Evolutionary conservation across 1,140 invertebrate genomes (phyloP).

Genomic region (Aphis gossypii): DNA sequence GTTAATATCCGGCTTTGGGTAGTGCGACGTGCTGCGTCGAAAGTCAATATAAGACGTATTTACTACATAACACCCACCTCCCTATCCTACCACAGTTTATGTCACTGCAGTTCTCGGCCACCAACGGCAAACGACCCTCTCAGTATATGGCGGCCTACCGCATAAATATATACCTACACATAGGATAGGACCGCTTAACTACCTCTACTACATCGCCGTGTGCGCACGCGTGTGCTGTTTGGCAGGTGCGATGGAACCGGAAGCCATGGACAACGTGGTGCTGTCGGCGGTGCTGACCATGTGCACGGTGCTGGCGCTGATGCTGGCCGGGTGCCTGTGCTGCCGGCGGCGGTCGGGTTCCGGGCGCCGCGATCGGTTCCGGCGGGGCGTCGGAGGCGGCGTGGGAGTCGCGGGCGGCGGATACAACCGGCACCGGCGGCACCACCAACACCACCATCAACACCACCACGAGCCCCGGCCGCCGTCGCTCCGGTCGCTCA

Average conservation of each 20-base stretch:
- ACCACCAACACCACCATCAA: conserved; percentile 59
- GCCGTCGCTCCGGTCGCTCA: conserved; percentile 58
- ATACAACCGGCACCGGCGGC: conserved; percentile 46
- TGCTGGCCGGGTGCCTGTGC: conserved; percentile 64
- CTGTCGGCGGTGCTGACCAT: conserved; percentile 63
- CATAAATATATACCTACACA: no score
- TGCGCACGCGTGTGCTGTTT: background rate
- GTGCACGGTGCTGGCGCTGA: conserved; percentile 63
- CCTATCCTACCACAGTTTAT: no score
- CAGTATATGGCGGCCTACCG: no score
- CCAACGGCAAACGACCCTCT: no score
- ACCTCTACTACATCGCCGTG: background rate
- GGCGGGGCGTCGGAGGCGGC: conserved; percentile 63
- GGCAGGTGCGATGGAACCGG: conserved; percentile 53
- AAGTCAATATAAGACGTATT: no score
- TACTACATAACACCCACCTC: no score
- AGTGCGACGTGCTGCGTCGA: no score
- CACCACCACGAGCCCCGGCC: conserved; percentile 63
- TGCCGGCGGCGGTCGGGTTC: conserved; percentile 63
- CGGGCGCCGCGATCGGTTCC: conserved; percentile 63
- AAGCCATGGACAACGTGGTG: conserved; percentile 59
- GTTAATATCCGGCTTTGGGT: no score
- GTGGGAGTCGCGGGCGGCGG: conserved; percentile 60
- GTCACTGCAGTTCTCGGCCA: background rate
- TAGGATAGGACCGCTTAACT: background rate